Percentiles rank a stretch among this genome's conserved stretches.
Evolutionary conservation across 2,797 vertebrate species (phyloP).

Genomic region (Capromys pilorides): DNA sequence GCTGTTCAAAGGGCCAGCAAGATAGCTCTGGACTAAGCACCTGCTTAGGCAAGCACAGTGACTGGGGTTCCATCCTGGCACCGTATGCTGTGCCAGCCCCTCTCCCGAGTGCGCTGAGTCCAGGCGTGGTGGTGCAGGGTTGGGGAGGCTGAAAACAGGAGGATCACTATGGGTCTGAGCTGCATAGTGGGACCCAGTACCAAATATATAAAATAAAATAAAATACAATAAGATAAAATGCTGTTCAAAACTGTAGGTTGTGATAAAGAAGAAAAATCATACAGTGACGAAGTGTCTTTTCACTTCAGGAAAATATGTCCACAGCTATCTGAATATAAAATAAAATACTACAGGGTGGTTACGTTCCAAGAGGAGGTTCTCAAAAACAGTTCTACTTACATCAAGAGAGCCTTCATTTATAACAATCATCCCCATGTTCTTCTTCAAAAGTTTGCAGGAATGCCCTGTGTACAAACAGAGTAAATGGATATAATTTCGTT

Average conservation of each 20-base stretch:
- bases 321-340: neutral
- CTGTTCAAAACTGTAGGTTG: neutral
- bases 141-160: too few species aligned
- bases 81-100: too few species aligned
- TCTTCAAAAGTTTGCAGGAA: conserved; percentile 96
- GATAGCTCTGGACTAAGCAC: too few species aligned
- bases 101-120: too few species aligned
- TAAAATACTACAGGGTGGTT: neutral
- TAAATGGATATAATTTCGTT: neutral
- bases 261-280: neutral
- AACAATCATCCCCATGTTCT: conserved; percentile 98
- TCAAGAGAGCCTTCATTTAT: conserved; percentile 98
- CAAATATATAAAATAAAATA: too few species aligned
- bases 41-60: too few species aligned
- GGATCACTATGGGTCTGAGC: too few species aligned
- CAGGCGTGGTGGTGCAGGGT: too few species aligned
- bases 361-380: neutral
- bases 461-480: conserved; percentile 89
- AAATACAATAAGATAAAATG: too few species aligned
- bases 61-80: too few species aligned
- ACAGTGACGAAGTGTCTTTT: neutral
- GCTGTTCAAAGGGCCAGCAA: neutral
- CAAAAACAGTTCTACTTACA: conserved; percentile 89
- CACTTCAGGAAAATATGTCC: conserved; percentile 1
- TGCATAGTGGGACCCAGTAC: too few species aligned